These are phyloP conservation scores for Plectropomus leopardus DNA, from an alignment of 2,113 vertebrate species.

Conservation along the genomic window DNA sequence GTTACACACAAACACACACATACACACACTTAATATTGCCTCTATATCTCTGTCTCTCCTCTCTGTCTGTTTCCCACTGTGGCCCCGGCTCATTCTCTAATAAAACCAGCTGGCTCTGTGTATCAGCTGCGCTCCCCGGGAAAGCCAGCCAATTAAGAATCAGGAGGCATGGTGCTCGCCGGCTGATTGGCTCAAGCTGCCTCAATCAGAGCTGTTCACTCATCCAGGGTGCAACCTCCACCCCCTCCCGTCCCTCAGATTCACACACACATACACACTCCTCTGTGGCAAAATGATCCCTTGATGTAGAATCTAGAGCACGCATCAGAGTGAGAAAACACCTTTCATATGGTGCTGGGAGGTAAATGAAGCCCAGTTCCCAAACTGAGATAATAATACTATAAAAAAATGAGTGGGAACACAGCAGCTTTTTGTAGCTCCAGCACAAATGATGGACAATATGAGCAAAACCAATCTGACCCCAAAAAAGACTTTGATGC, in stretches of 20 bases:
- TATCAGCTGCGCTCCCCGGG: conserved; percentile 76
- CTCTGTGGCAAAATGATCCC: conserved; percentile 28
- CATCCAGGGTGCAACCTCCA: conserved; percentile 56
- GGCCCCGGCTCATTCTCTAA: conserved; percentile 71
- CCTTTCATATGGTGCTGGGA: conserved; percentile 10
- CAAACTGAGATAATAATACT: conserved; percentile 14
- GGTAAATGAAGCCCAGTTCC: conserved; percentile 4
- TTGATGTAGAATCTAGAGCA: conserved; percentile 58
- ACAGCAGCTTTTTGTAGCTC: not conserved
- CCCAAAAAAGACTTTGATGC: not conserved
- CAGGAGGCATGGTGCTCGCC: conserved; percentile 68
- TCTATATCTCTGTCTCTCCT: conserved; percentile 56
- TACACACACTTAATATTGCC: conserved; percentile 32
- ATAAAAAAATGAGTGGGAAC: not conserved
- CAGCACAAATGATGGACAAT: not conserved
- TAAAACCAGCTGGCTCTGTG: conserved; percentile 74
- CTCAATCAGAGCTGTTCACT: conserved; percentile 62
- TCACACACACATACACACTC: conserved; percentile 28
- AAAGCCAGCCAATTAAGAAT: conserved; percentile 83
- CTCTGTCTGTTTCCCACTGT: conserved; percentile 59
- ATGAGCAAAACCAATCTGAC: not conserved
- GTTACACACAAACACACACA: conserved; percentile 22
- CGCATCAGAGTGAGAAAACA: conserved; percentile 31
- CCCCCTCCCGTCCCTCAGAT: conserved; percentile 32
- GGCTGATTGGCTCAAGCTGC: conserved; percentile 80